Conservation (phyloP, 1,140 invertebrate species). For the Drosophila varians region DNA sequence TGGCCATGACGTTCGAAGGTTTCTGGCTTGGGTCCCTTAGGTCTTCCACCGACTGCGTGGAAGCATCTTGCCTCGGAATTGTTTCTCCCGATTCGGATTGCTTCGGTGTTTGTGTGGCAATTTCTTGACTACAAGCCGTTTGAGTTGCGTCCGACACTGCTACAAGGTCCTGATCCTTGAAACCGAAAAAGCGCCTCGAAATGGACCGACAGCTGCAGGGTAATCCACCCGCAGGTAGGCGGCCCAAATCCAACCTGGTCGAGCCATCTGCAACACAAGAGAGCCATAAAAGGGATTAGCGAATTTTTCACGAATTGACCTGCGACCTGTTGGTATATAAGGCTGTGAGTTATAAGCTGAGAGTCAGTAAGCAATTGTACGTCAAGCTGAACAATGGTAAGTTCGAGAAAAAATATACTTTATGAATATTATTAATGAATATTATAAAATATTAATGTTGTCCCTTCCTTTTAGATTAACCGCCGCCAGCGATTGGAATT, state of each 20-base stretch:
- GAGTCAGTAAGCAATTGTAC: constrained; percentile 50
- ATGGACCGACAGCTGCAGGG: constrained; percentile 3
- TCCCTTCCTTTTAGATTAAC: constrained; percentile 16
- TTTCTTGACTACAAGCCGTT: not conserved
- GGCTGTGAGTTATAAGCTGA: constrained; percentile 4
- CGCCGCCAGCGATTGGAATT: constrained; percentile 62
- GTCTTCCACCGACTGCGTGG: not conserved
- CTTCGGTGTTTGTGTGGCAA: not conserved
- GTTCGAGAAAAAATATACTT: constrained; percentile 2
- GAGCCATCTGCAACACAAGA: constrained; percentile 37
- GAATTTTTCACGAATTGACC: constrained; percentile 10
- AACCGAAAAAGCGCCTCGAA: not conserved
- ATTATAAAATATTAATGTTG: not conserved
- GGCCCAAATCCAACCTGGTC: not conserved
- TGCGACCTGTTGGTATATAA: constrained; percentile 41
- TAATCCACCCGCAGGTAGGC: constrained; percentile 47
- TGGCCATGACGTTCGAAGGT: not conserved
- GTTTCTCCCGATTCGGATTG: not conserved
- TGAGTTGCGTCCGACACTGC: not conserved
- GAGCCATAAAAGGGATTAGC: constrained; percentile 17
- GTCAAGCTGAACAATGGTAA: constrained; percentile 48
- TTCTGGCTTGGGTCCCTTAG: not conserved
- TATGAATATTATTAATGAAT: no score
- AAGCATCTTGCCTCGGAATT: not conserved
- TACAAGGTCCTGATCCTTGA: not conserved